A percentile compares a stretch with the other conserved stretches of the same genome.
Evolutionary conservation across 1,140 invertebrate species (phyloP).

Genomic region (Achroia grisella): DNA sequence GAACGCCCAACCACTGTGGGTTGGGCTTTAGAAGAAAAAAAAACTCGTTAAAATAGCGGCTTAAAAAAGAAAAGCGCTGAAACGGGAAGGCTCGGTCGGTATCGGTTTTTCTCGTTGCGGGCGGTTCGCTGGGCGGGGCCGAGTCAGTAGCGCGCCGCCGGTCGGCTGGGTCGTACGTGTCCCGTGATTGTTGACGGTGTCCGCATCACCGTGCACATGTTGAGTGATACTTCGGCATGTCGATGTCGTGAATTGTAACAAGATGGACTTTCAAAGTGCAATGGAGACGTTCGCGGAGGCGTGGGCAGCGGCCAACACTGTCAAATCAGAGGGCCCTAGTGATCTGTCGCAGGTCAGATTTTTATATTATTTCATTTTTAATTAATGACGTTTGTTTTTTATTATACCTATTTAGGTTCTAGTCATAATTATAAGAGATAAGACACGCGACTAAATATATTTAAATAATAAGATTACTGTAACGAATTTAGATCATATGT

Average conservation of each 20-base stretch:
- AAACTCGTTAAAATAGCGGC: constrained; percentile 71
- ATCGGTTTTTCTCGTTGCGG: constrained; percentile 68
- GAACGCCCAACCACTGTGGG: constrained; percentile 67
- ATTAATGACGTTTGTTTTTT: no score
- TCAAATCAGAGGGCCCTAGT: constrained; percentile 74
- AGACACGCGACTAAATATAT: no score
- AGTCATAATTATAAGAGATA: no score
- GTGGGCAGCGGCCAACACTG: constrained; percentile 93
- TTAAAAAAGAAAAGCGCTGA: constrained; percentile 72
- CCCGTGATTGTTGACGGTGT: constrained; percentile 13
- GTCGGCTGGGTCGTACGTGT: constrained; percentile 50
- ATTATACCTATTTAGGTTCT: no score
- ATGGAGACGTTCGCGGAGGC: constrained; percentile 98
- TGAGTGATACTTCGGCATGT: constrained; percentile 59
- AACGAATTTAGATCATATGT: no score
- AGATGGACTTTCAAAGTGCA: constrained; percentile 97
- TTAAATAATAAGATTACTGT: no score
- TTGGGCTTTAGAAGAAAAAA: constrained; percentile 60
- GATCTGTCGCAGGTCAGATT: constrained; percentile 77
- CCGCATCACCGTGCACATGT: constrained; percentile 41
- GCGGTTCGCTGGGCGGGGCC: constrained; percentile 68
- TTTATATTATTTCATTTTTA: not conserved
- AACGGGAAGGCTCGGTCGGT: constrained; percentile 68
- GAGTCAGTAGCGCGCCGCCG: constrained; percentile 60
- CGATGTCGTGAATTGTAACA: constrained; percentile 57